Evolutionary conservation across 2,888 invertebrate species (phyloP).

Genomic region (Morpho helenor): DNA sequence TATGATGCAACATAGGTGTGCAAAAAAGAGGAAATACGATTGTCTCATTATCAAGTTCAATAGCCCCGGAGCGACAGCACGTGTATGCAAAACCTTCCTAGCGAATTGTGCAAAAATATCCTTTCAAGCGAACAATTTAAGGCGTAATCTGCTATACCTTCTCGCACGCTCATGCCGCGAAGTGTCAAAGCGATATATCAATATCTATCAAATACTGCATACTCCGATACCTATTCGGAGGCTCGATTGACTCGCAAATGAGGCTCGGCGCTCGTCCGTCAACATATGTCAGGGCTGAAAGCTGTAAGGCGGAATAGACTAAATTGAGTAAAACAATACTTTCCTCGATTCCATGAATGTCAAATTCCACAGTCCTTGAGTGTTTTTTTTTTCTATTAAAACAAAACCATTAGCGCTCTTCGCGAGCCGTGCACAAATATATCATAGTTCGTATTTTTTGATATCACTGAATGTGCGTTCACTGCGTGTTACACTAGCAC

Average conservation of each 20-base stretch:
- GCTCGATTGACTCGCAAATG: slow-evolving; percentile 50
- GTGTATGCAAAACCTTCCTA: slow-evolving; percentile 72
- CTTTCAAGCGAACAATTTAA: slow-evolving; percentile 53
- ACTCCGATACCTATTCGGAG: slow-evolving; percentile 43
- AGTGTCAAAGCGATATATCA: slow-evolving; percentile 62
- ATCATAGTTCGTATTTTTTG: slow-evolving; percentile 58
- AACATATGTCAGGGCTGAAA: background rate
- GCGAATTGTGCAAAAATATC: slow-evolving; percentile 58
- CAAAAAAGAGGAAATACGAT: slow-evolving; percentile 64
- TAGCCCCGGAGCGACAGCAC: slow-evolving; percentile 71
- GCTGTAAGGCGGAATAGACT: slow-evolving; percentile 1
- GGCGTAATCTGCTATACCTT: slow-evolving; percentile 58
- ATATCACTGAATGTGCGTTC: slow-evolving; percentile 60
- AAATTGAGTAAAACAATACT: slow-evolving; percentile 51
- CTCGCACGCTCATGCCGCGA: slow-evolving; percentile 47
- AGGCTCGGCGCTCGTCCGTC: slow-evolving; percentile 39
- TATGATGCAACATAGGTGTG: slow-evolving; percentile 64
- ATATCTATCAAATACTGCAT: slow-evolving; percentile 70
- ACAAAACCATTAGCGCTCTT: slow-evolving; percentile 64
- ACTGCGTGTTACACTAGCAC: slow-evolving; percentile 57
- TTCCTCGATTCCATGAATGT: slow-evolving; percentile 72
- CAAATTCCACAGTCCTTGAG: slow-evolving; percentile 67
- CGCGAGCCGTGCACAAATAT: slow-evolving; percentile 62
- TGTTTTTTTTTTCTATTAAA: slow-evolving; percentile 43
- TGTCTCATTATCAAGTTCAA: slow-evolving; percentile 77